A percentile compares a stretch with the other conserved stretches of the same genome.
Evolutionary conservation across 2,888 invertebrate genomes (phyloP).

Genomic region (Agrochola circellaris): DNA sequence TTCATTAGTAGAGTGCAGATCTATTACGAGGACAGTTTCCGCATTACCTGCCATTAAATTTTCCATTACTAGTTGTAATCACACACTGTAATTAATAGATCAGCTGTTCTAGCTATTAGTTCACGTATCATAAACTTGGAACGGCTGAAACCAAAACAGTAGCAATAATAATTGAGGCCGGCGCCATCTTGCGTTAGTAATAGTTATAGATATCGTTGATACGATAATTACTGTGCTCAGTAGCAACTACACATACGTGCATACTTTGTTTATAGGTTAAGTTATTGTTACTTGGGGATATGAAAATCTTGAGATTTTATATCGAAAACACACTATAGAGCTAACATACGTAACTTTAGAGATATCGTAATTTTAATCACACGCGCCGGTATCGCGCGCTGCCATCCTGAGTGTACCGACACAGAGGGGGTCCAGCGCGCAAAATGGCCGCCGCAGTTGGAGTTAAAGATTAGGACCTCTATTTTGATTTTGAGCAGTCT

Average conservation of each 20-base stretch:
- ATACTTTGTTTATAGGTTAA: neutral
- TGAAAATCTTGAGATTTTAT: neutral
- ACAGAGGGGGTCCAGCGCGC: no score
- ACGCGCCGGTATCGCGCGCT: no score
- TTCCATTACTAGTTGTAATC: neutral
- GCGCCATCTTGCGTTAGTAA: constrained; percentile 65
- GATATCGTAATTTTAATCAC: no score
- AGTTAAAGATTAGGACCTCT: neutral
- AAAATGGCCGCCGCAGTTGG: no score
- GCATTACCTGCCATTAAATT: neutral
- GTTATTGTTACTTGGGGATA: neutral
- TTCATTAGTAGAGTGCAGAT: neutral
- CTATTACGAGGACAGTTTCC: no score
- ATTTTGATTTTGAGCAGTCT: neutral
- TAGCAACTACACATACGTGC: neutral
- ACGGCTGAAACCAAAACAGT: constrained; percentile 69
- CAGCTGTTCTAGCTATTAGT: constrained; percentile 50
- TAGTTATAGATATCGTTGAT: constrained; percentile 61
- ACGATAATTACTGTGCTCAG: constrained; percentile 63
- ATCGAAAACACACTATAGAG: neutral
- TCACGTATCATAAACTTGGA: constrained; percentile 69
- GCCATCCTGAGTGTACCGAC: no score
- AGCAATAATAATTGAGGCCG: constrained; percentile 71
- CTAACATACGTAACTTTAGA: no score
- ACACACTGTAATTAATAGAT: neutral